Conservation (phyloP, 1,140 invertebrate species). For the Dendroctonus valens region DNA sequence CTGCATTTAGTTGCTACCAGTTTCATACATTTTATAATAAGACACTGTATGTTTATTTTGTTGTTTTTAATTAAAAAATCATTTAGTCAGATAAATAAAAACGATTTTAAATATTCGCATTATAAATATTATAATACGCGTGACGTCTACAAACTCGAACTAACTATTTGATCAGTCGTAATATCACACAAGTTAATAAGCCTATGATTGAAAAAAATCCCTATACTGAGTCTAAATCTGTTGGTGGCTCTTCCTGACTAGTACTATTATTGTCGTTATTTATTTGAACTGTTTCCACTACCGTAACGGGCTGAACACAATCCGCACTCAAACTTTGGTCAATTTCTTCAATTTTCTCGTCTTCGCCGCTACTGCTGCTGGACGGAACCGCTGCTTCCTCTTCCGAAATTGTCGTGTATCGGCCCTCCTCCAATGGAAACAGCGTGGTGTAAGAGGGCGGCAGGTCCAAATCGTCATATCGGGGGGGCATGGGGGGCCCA, state of each 20-base stretch:
- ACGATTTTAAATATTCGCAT: slow-evolving; percentile 15
- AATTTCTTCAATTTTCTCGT: slow-evolving; percentile 13
- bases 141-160: slow-evolving; percentile 9
- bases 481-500: slow-evolving; percentile 40
- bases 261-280: slow-evolving; percentile 14
- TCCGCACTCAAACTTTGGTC: not conserved
- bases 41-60: not conserved
- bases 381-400: slow-evolving; percentile 5
- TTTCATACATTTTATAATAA: no score
- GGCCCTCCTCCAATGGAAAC: slow-evolving; percentile 41
- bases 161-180: slow-evolving; percentile 30
- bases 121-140: slow-evolving; percentile 34
- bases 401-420: slow-evolving; percentile 16
- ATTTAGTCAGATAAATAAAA: slow-evolving; percentile 25
- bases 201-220: not conserved
- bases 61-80: slow-evolving; percentile 30
- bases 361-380: slow-evolving; percentile 2
- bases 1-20: no score
- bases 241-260: slow-evolving; percentile 22
- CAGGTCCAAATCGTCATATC: slow-evolving; percentile 51
- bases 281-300: slow-evolving; percentile 17
- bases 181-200: slow-evolving; percentile 28
- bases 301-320: not conserved
- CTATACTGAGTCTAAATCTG: not conserved
- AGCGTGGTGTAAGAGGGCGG: slow-evolving; percentile 49